Conservation (phyloP, 2,797 vertebrate species). For the Clarias fuscus region DNA sequence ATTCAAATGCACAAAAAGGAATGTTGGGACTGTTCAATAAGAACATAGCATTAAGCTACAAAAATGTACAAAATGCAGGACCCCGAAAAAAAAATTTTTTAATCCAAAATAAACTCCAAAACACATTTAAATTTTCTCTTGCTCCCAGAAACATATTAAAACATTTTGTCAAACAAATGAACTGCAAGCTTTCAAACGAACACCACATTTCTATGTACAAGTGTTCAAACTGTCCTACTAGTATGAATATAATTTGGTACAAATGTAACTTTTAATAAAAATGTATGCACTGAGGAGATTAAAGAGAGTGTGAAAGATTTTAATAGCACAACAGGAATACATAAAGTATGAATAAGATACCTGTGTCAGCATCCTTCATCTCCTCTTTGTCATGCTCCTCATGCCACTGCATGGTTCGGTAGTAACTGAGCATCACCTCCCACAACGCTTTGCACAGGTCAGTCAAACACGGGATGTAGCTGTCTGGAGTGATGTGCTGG, state of each 20-base stretch:
- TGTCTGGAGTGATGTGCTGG: constrained; percentile 95
- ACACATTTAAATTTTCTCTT: background rate
- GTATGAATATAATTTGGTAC: background rate
- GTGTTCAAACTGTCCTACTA: background rate
- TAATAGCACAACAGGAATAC: too few species aligned
- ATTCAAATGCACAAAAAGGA: background rate
- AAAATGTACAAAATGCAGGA: background rate
- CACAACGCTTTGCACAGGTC: constrained; percentile 98
- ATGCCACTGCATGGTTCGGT: constrained; percentile 97
- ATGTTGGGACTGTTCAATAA: background rate
- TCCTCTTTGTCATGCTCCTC: constrained; percentile 85
- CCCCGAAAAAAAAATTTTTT: background rate
- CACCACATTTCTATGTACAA: background rate
- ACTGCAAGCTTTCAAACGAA: background rate
- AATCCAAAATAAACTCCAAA: background rate
- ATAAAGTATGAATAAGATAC: constrained; percentile 10
- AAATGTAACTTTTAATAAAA: background rate
- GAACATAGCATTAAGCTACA: background rate
- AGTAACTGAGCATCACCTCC: constrained; percentile 99
- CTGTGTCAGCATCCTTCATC: constrained; percentile 72
- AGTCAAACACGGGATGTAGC: constrained; percentile 96
- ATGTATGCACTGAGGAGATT: background rate
- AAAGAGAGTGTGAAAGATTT: background rate
- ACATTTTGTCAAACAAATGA: background rate
- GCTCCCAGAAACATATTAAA: background rate